Evolutionary conservation across 1,140 invertebrate species (phyloP), one percentile per base, ranked within the genome.

Genomic region (Zaprionus gabonicus): DNA sequence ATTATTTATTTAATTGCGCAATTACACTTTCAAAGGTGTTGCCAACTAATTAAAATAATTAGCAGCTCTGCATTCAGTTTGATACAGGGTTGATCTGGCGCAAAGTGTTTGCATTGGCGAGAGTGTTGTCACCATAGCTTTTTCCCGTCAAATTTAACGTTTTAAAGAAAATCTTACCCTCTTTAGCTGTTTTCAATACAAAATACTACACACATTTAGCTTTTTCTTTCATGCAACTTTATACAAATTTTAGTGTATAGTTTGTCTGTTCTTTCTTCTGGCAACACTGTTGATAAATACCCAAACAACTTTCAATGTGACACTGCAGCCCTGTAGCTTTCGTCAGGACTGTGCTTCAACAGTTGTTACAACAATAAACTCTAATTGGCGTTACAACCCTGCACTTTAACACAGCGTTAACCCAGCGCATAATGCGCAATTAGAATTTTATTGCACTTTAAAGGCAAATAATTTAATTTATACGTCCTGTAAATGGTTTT

Each of bases 371-470:
- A 46, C 41, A 46, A 46, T 46, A 46, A 17, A 46, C 20, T 51
- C 20, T 51, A 51, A 51, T 51, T 51, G 46, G 46, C 12, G 41
- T 4, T 44, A 17, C 41, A 51, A 51, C 46, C 46, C 46, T 51
- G 46, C 20, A 51, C 46, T 46, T 17, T 17, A n/a, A 3, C 41
- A 46, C 7, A 46, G 7, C 41, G 41, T 17, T 44, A 46, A 46
- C 6, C n/a, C n/a, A n/a, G 6, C 3, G 6, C 3, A 46, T 46
- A 46, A 46, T 51, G 46, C 20, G 23, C 20, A 51, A 51, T 51
- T 51, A 23, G 46, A 51, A 51, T 51, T 51, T 46, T 46, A 46
- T 51, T 25, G 20, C 46, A 51, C 17, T 51, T 51, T 51, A 51
- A 25, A 51, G 25, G 20, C 17, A 51, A 51, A 51, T 25, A 20